Evolutionary conservation across 2,888 invertebrate species (phyloP).

Genomic region (Pteria penguin): DNA sequence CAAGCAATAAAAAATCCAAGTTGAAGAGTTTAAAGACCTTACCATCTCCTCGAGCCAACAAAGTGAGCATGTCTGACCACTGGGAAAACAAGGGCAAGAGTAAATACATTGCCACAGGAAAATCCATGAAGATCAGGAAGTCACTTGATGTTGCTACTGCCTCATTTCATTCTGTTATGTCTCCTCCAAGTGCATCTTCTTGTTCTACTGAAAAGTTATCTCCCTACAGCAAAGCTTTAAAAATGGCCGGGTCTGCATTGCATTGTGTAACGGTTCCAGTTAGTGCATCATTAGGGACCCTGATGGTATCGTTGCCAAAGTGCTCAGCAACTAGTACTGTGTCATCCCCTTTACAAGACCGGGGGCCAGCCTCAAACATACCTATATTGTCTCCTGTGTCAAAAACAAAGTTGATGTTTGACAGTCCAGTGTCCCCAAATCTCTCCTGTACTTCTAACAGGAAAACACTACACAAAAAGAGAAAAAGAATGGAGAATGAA

Average conservation of each 20-base stretch:
- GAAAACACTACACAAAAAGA: conserved; percentile 1
- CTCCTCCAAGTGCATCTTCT: not conserved
- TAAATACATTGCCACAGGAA: conserved; percentile 29
- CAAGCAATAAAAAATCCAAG: not conserved
- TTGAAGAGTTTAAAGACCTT: not conserved
- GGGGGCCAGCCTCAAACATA: no score
- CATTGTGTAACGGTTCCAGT: no score
- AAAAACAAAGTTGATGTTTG: not conserved
- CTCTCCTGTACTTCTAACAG: not conserved
- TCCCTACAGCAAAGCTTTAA: not conserved
- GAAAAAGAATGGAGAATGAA: conserved; percentile 8
- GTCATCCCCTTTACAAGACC: not conserved
- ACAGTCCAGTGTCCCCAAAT: not conserved
- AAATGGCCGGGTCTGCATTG: no score
- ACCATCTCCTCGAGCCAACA: conserved; percentile 5
- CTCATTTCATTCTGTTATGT: not conserved
- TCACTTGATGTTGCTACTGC: not conserved
- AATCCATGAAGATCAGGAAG: not conserved
- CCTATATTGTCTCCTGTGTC: not conserved
- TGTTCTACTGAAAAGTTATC: not conserved
- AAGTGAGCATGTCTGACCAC: not conserved
- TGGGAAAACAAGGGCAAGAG: conserved; percentile 34
- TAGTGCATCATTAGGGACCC: no score
- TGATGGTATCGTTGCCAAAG: not conserved
- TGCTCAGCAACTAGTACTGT: not conserved